Conservation (phyloP, 2,113 vertebrate species). For the Sander vitreus region DNA sequence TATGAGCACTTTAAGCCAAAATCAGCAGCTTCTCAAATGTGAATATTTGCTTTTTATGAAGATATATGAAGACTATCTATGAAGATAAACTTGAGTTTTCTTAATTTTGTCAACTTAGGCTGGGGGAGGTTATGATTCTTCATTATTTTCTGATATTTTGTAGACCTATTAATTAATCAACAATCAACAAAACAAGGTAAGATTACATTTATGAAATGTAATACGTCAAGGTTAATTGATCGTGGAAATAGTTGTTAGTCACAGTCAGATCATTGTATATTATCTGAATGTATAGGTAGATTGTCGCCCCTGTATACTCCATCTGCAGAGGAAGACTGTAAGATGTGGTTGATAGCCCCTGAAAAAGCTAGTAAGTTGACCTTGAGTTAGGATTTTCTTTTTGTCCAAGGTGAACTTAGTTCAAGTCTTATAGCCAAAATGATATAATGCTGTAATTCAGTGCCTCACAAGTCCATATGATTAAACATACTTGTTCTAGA, state of each 20-base stretch:
- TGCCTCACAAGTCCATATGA: neutral
- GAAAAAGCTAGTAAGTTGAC: neutral
- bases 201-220: no score
- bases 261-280: no score
- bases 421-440: neutral
- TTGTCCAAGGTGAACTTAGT: neutral
- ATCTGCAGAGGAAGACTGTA: neutral
- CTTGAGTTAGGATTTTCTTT: neutral
- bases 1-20: neutral
- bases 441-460: no score
- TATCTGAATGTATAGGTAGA: neutral
- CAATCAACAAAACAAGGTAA: no score
- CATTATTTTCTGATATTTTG: no score
- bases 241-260: no score
- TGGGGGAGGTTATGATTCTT: no score
- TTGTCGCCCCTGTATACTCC: neutral
- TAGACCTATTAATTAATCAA: no score
- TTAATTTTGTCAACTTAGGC: no score
- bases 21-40: neutral
- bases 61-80: no score
- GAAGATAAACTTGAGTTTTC: no score
- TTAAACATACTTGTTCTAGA: neutral
- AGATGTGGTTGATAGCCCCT: neutral
- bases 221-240: no score
- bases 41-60: neutral